Conservation (phyloP, 30 jellyfish, hydroid and myxozoan genomes). For the Hydra vulgaris region DNA sequence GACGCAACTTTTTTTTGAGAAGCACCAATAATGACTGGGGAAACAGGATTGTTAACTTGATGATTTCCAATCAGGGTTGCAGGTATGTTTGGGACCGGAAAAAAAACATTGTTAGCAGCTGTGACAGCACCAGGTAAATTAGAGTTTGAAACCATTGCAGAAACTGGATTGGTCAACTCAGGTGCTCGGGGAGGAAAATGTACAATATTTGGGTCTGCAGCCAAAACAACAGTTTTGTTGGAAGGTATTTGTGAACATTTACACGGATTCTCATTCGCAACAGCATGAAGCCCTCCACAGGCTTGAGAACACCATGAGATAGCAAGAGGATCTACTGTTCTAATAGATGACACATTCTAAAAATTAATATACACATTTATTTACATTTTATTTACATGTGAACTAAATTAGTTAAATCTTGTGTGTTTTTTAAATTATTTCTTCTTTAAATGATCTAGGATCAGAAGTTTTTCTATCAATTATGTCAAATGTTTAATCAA, state of each 20-base stretch:
- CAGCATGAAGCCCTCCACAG: conserved; percentile 56
- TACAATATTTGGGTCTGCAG: background rate
- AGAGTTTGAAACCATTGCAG: conserved; percentile 21
- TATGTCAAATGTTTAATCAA: no score
- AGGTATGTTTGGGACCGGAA: conserved; percentile 51
- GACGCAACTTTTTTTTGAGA: background rate
- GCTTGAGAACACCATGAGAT: conserved; percentile 78
- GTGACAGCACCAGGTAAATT: conserved; percentile 26
- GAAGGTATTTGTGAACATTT: conserved; percentile 31
- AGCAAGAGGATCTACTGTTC: conserved; percentile 29
- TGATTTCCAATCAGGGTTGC: conserved; percentile 30
- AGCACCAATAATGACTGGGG: background rate
- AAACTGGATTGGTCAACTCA: background rate
- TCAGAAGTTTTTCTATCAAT: no score
- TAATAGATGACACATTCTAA: background rate
- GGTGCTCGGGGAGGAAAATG: conserved; percentile 35
- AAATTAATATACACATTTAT: background rate
- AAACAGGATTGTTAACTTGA: conserved; percentile 2
- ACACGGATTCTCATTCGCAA: conserved; percentile 61
- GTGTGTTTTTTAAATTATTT: no score
- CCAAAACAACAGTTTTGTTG: background rate
- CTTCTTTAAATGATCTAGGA: no score
- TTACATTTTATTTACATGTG: background rate
- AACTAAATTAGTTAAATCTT: background rate
- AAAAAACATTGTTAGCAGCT: conserved; percentile 3